These are phyloP conservation scores for Lutraria lutraria DNA, from an alignment of 2,888 invertebrate species.

Conservation along the genomic window DNA sequence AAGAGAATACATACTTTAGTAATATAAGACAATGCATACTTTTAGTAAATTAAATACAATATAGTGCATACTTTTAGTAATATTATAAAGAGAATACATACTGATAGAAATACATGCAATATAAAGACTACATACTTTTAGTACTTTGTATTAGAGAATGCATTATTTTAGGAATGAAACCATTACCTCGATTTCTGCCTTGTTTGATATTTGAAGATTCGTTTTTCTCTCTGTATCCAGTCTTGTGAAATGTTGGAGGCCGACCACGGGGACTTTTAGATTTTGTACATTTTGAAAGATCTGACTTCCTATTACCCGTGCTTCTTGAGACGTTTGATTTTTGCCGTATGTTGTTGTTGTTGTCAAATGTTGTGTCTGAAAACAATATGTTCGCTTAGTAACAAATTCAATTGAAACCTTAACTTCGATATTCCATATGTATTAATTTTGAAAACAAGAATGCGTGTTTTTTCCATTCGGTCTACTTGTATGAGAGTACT, in stretches of 20 bases:
- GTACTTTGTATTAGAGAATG: no score
- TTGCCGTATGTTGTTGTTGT: not conserved
- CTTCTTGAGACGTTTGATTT: not conserved
- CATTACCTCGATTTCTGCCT: not conserved
- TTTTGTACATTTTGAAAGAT: conserved; percentile 11
- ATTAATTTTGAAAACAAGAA: no score
- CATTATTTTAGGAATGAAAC: not conserved
- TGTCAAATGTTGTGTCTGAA: not conserved
- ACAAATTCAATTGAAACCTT: not conserved
- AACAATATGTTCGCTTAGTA: not conserved
- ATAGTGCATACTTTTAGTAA: no score
- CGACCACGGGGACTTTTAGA: not conserved
- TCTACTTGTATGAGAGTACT: no score
- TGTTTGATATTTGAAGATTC: not conserved
- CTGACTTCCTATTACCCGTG: not conserved
- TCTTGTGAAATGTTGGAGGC: not conserved
- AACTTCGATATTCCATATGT: no score
- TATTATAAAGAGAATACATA: no score
- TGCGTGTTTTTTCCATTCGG: no score
- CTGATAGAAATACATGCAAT: no score
- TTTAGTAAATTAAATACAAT: no score
- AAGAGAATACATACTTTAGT: no score
- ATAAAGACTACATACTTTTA: no score
- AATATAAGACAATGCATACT: no score
- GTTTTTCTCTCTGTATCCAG: not conserved